Evolutionary conservation across 2,888 invertebrate genomes (phyloP), one percentile per base, ranked within the genome.

Genomic region (Drosophila neotestacea): DNA sequence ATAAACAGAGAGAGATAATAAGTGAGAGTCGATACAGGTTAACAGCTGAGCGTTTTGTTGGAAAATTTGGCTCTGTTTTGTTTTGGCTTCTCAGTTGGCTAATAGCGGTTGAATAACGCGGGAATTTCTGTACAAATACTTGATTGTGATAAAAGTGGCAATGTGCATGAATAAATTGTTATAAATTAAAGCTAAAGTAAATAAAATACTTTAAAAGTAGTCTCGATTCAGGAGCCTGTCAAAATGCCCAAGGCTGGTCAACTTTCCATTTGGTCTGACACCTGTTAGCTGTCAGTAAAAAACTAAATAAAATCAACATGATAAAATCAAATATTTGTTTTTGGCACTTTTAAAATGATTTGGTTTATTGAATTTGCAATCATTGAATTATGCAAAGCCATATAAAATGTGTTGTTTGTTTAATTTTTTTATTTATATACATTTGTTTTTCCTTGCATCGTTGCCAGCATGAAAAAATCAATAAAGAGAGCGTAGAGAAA

Each of bases 401-500:
- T 70, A 73, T 65, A 65, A 28, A 16, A n/a, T 27, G 13, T 16
- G n/a, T 22, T 22, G 50, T 56, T 69, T 61, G 58, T 74, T 64
- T 50, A 62, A 36, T 54, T 62, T 36, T 69, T 65, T 50, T 63
- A 46, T 69, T 64, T 63, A 55, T 46, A 44, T 27, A 38, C 41
- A 59, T 68, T 47, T 30, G 48, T 60, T 54, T 47, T 59, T 42
- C 32, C 30, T 41, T 42, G 44, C 50, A 67, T 61, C 55, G 47
- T 80, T 80, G 77, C 81, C 78, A 80, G 67, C 86, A 64, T 51
- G 50, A 85, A 82, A 79, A 85, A 85, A 88, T 85, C 88, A 83
- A 85, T 85, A 88, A 13, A 60, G 42, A 72, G 80, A 48, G 63
- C 41, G 32, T 54, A 59, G n/a, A 36, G 55, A 27, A 48, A n/a